These are phyloP conservation scores for Operophtera brumata DNA, from an alignment of 2,888 invertebrate genomes.

Conservation along the genomic window DNA sequence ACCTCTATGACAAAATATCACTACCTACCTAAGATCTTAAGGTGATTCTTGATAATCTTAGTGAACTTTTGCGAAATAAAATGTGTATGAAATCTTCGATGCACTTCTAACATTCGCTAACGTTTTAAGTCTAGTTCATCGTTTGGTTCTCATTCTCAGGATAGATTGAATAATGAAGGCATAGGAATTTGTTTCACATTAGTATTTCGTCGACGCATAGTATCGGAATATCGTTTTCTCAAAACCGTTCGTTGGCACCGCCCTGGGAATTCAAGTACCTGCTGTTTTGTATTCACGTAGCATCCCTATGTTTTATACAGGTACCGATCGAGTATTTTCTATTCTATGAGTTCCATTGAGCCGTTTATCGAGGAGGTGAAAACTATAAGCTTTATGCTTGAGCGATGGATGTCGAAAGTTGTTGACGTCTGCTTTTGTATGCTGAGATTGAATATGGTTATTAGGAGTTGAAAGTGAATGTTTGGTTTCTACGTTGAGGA, in stretches of 20 bases:
- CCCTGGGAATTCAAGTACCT: conserved; percentile 62
- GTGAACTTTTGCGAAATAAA: no score
- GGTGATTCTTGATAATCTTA: no score
- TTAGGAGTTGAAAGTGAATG: conserved; percentile 43
- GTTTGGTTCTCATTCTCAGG: conserved; percentile 68
- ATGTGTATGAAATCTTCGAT: no score
- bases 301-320: conserved; percentile 49
- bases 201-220: conserved; percentile 59
- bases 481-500: conserved; percentile 20
- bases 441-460: conserved; percentile 39
- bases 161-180: conserved; percentile 62
- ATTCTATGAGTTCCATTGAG: conserved; percentile 51
- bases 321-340: conserved; percentile 56
- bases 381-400: conserved; percentile 39
- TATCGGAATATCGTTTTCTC: conserved; percentile 76
- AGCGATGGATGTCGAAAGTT: conserved; percentile 38
- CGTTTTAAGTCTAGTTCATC: conserved; percentile 31
- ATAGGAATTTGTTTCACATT: conserved; percentile 66
- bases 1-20: no score
- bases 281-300: conserved; percentile 62
- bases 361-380: conserved; percentile 31
- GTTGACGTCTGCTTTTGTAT: conserved; percentile 24
- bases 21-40: no score
- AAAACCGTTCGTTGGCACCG: conserved; percentile 73
- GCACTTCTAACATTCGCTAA: background rate